Evolutionary conservation across 2,888 invertebrate genomes (phyloP).

Genomic region (Aporophyla nigra): DNA sequence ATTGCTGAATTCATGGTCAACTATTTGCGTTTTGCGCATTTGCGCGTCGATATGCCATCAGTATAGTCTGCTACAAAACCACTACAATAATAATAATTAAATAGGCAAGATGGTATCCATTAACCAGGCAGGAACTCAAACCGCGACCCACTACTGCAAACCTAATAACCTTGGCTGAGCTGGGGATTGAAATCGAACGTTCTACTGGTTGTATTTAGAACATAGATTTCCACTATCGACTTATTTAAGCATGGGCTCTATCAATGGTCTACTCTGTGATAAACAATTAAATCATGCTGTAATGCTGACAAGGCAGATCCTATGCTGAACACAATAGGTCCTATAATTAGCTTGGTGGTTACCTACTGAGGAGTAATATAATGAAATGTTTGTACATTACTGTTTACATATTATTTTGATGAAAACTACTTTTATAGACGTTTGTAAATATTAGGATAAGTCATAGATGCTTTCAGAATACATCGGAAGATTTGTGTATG

Average conservation of each 20-base stretch:
- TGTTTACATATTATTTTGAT: no score
- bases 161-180: no score
- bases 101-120: not conserved
- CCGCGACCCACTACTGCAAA: not conserved
- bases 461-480: no score
- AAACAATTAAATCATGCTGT: conserved; percentile 25
- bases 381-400: conserved; percentile 1
- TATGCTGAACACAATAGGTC: not conserved
- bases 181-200: not conserved
- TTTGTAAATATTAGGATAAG: no score
- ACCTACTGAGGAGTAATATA: not conserved
- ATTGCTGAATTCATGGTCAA: no score
- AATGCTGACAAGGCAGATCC: conserved; percentile 30
- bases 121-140: not conserved
- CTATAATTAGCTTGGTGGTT: conserved; percentile 28
- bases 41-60: no score
- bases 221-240: not conserved
- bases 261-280: not conserved
- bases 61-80: no score
- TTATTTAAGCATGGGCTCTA: conserved; percentile 9
- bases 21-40: no score
- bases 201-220: not conserved
- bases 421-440: no score
- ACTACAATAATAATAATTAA: no score
- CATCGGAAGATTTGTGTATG: no score